These are phyloP conservation scores for Lymantria dispar DNA, from an alignment of 2,888 invertebrate genomes.

Conservation along the genomic window DNA sequence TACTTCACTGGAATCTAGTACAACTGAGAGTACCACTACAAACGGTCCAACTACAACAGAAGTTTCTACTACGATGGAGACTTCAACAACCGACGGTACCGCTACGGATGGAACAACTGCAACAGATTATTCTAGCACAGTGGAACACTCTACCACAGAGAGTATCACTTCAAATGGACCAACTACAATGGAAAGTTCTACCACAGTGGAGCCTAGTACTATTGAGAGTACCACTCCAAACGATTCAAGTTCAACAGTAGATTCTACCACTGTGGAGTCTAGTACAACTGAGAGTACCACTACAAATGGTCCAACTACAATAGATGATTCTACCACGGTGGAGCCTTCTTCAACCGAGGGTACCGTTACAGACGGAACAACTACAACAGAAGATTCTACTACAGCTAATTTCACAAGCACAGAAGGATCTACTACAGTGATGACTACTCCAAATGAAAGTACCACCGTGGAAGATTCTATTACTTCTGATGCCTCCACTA, in stretches of 20 bases:
- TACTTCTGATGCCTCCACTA: neutral
- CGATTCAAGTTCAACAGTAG: neutral
- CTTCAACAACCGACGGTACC: neutral
- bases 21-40: neutral
- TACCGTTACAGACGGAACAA: too few relatives aligned
- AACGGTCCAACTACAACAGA: neutral
- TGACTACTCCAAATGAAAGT: neutral
- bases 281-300: neutral
- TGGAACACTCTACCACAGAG: neutral
- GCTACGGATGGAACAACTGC: neutral
- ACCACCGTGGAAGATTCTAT: neutral
- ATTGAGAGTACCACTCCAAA: neutral
- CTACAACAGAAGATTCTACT: neutral
- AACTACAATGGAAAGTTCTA: neutral
- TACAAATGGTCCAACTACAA: neutral
- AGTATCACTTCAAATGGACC: neutral
- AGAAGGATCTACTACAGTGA: neutral
- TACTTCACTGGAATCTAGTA: neutral
- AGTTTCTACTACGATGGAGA: neutral
- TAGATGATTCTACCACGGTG: slow-evolving; percentile 1
- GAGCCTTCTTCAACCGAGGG: neutral
- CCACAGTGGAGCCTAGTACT: neutral
- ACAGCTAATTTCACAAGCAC: too few relatives aligned
- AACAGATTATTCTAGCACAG: neutral
- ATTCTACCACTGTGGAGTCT: too few relatives aligned